Base-by-base conservation (phyloP, 1,140 invertebrate genomes). In the Prorops nasuta region DNA sequence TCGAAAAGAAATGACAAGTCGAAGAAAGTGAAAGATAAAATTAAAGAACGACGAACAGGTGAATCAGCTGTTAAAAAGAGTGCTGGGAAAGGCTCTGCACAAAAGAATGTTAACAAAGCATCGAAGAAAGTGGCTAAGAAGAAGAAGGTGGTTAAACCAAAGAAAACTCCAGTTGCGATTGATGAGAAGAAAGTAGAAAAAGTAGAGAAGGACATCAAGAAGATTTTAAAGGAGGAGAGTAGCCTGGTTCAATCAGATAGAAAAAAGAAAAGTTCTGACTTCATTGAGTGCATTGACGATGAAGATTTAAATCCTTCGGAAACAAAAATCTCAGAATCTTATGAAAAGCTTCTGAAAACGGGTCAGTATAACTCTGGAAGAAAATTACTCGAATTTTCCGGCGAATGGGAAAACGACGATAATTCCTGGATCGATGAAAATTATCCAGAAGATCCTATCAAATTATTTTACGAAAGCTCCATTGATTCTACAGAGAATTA, bases 391-490 rank as follows among this genome's bases (percentile, higher is more conserved):
- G 20, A 42, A 35, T 28, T 28, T 47, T 54, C 36, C 31, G 36
- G 34, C 35, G 39, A 37, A 20, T 55, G n/a, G 38, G 18, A 50
- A 44, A 53, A 44, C 43, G 36, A 54, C 47, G n/a, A n/a, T n/a
- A n/a, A n/a, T n/a, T n/a, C n/a, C n/a, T n/a, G n/a, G n/a, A n/a
- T n/a, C n/a, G n/a, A n/a, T n/a, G n/a, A 24, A 37, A 31, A 41
- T 54, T 60, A 20, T 49, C 51, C 51, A 56, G 53, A 60, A 55
- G 51, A 59, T 59, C 43, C 44, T 52, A 50, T 55, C 43, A 44
- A 34, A 47, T 36, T 37, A 38, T 32, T 22, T 55, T n/a, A n/a
- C n/a, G n/a, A n/a, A n/a, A n/a, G n/a, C n/a, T n/a, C n/a, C n/a
- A n/a, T n/a, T n/a, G n/a, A n/a, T n/a, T n/a, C n/a, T n/a, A n/a